Evolutionary conservation across 2,797 vertebrate species (phyloP).

Genomic region (Rhinella marina): DNA sequence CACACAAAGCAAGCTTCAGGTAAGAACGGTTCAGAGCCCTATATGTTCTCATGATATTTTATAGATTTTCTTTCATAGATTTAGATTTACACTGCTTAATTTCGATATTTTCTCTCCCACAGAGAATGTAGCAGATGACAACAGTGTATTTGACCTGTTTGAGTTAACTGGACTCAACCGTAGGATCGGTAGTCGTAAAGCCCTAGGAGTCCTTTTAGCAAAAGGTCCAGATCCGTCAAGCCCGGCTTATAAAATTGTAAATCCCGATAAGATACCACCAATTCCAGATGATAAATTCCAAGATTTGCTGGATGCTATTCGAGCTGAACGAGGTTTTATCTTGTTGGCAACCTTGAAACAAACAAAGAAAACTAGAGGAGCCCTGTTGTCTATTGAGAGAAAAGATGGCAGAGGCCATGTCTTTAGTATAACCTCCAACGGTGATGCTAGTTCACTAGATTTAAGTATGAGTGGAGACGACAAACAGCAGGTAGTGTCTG

Average conservation of each 20-base stretch:
- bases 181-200: constrained; percentile 79
- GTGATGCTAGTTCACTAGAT: constrained; percentile 90
- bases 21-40: constrained; percentile 12
- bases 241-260: constrained; percentile 91
- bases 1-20: constrained; percentile 55
- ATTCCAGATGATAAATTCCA: constrained; percentile 87
- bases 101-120: constrained; percentile 35
- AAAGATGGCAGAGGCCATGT: constrained; percentile 85
- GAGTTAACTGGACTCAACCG: constrained; percentile 81
- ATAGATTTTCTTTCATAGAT: background rate
- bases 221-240: constrained; percentile 91
- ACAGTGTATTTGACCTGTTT: constrained; percentile 93
- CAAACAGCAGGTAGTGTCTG: constrained; percentile 87
- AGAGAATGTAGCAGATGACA: constrained; percentile 84
- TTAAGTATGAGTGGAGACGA: constrained; percentile 82
- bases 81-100: background rate
- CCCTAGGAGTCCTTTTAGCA: constrained; percentile 85
- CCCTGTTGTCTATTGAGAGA: constrained; percentile 86
- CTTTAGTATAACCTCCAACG: constrained; percentile 93
- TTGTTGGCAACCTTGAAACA: constrained; percentile 92
- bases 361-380: constrained; percentile 86
- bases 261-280: constrained; percentile 88
- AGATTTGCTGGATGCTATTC: constrained; percentile 93
- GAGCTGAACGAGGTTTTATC: constrained; percentile 91
- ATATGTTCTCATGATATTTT: background rate